These are phyloP conservation scores for Hemicordylus capensis DNA, from an alignment of 2,113 vertebrate species.

Conservation along the genomic window DNA sequence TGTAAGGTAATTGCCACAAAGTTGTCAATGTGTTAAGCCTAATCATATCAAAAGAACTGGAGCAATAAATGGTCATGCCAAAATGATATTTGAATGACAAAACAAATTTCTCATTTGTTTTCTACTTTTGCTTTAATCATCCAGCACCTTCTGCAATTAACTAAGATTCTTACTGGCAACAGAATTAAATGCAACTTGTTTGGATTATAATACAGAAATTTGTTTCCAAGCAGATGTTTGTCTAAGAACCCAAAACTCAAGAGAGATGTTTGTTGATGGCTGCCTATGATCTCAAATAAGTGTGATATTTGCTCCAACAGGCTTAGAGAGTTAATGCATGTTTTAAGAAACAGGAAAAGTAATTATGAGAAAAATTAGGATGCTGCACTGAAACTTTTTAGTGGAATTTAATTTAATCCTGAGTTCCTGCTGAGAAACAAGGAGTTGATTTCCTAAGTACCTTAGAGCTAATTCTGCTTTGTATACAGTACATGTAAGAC, in stretches of 20 bases:
- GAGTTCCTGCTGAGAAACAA: background rate
- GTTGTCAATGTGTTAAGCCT: background rate
- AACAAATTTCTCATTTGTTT: conserved; percentile 33
- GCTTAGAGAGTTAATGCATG: background rate
- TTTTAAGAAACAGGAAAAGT: conserved; percentile 14
- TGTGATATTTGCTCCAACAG: background rate
- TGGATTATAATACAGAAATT: conserved; percentile 20
- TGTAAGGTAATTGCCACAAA: background rate
- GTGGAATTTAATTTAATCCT: background rate
- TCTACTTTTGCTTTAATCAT: conserved; percentile 2
- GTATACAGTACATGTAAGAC: background rate
- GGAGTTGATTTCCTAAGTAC: background rate
- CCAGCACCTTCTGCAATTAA: conserved; percentile 29
- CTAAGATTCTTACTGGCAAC: conserved; percentile 8
- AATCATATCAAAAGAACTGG: background rate
- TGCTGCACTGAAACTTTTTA: background rate
- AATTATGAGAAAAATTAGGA: conserved; percentile 4
- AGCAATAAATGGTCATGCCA: conserved; percentile 32
- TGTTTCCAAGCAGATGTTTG: conserved; percentile 9
- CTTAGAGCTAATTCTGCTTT: background rate
- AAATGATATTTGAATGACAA: conserved; percentile 38
- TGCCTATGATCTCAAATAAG: background rate
- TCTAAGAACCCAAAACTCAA: conserved; percentile 19
- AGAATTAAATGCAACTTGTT: conserved; percentile 25
- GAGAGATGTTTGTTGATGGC: background rate